Conservation (phyloP, 2,113 vertebrate species). For the Mobula hypostoma region DNA sequence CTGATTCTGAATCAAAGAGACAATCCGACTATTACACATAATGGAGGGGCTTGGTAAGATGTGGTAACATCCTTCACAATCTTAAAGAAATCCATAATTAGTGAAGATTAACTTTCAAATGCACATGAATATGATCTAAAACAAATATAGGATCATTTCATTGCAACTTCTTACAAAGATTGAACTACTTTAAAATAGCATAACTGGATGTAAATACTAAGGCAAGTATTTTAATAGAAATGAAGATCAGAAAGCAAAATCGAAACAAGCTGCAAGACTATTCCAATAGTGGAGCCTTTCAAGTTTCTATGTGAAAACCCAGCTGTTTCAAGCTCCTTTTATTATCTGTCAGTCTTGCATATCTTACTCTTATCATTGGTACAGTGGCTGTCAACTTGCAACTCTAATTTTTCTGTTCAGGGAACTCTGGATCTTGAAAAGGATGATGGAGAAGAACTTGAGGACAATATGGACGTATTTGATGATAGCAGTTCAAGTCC, state of each 20-base stretch:
- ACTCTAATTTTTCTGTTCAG: conserved; percentile 54
- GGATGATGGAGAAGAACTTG: conserved; percentile 88
- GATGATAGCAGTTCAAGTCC: conserved; percentile 96
- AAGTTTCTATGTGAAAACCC: background rate
- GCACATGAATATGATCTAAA: background rate
- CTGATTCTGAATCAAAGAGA: no score
- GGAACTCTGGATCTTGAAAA: conserved; percentile 77
- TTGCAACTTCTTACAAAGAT: background rate
- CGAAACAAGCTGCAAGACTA: no score
- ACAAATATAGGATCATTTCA: background rate
- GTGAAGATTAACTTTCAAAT: background rate
- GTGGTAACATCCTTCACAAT: background rate
- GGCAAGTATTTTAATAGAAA: background rate
- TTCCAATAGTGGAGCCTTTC: background rate
- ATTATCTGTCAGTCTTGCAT: background rate
- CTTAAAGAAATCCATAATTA: background rate
- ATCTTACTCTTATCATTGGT: background rate
- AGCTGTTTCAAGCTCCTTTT: background rate
- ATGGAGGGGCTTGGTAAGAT: background rate
- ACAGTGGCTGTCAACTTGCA: background rate
- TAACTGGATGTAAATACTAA: background rate
- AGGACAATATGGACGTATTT: conserved; percentile 94
- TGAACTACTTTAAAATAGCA: background rate
- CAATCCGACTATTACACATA: background rate
- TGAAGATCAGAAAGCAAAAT: background rate